phyloP scores from a whole-genome alignment of 2,797 vertebrate genomes.

The Hyperoplus lanceolatus region DNA sequence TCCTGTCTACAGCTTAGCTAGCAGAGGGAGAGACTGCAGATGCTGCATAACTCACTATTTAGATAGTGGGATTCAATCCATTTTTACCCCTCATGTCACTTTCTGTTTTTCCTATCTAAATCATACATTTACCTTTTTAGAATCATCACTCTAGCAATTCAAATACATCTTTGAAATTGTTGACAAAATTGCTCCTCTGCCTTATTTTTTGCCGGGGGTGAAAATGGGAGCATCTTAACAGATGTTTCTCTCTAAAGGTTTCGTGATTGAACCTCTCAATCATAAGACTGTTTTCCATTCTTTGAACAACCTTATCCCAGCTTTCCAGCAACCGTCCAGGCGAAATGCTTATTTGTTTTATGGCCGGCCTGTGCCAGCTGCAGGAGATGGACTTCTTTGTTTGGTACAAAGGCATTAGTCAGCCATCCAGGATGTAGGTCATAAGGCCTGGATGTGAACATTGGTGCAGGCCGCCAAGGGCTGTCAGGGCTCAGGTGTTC shows the following conservation, averaged over 20 bases:
- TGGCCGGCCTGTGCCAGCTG: conserved; percentile 1
- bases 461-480: not conserved
- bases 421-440: conserved; percentile 56
- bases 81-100: not conserved
- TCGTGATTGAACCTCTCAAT: conserved; percentile 24
- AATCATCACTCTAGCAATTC: not conserved
- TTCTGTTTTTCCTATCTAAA: not conserved
- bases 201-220: not conserved
- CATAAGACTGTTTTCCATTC: conserved; percentile 17
- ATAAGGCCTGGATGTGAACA: conserved; percentile 34
- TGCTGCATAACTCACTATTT: not conserved
- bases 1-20: not conserved
- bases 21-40: not conserved
- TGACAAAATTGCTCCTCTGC: conserved; percentile 5
- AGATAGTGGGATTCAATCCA: not conserved
- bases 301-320: conserved; percentile 10
- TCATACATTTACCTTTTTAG: not conserved
- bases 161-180: not conserved
- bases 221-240: conserved; percentile 10
- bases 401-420: conserved; percentile 32
- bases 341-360: conserved; percentile 31
- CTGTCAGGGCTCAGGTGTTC: conserved; percentile 49
- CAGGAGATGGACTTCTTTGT: conserved; percentile 28
- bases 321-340: conserved; percentile 5
- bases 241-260: conserved; percentile 12